A percentile compares a stretch with the other conserved stretches of the same genome.
Conservation (phyloP, 2,797 vertebrate species). For the Myioborus miniatus region DNA sequence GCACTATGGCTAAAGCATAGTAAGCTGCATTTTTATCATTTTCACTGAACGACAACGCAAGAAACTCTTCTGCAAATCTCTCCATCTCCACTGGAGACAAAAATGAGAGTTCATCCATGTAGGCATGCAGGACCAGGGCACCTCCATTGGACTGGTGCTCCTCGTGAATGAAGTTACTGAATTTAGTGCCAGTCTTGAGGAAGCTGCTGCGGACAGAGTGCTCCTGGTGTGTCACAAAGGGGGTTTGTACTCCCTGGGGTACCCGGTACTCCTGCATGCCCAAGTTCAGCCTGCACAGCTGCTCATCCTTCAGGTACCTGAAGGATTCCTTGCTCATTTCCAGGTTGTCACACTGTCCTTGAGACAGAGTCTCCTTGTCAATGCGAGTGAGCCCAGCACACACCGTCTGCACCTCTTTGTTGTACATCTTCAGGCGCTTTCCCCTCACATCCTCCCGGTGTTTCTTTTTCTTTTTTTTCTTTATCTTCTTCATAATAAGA, state of each 20-base stretch:
- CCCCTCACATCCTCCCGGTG: constrained; percentile 87
- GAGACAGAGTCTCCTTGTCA: constrained; percentile 69
- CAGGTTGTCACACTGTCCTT: constrained; percentile 76
- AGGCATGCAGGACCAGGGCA: constrained; percentile 91
- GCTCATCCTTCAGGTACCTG: constrained; percentile 81
- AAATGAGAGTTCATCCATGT: constrained; percentile 93
- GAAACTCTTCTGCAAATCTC: constrained; percentile 92
- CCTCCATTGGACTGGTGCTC: constrained; percentile 95
- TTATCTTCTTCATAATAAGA: constrained; percentile 90
- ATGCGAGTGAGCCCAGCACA: constrained; percentile 82
- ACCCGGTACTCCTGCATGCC: constrained; percentile 77
- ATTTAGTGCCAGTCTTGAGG: constrained; percentile 88
- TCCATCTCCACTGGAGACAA: constrained; percentile 91
- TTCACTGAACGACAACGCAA: constrained; percentile 91
- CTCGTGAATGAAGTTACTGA: constrained; percentile 91
- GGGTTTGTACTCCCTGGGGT: constrained; percentile 82
- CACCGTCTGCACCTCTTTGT: constrained; percentile 92
- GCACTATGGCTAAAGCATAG: constrained; percentile 94
- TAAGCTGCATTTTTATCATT: constrained; percentile 87
- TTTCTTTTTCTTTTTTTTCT: constrained; percentile 95
- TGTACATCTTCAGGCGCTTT: constrained; percentile 86
- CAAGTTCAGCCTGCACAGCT: constrained; percentile 74
- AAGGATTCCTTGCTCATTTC: constrained; percentile 73
- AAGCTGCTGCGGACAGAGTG: constrained; percentile 92
- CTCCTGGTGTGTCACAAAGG: constrained; percentile 93